Conservation (phyloP, 2,113 vertebrate genomes). For the Daubentonia madagascariensis region DNA sequence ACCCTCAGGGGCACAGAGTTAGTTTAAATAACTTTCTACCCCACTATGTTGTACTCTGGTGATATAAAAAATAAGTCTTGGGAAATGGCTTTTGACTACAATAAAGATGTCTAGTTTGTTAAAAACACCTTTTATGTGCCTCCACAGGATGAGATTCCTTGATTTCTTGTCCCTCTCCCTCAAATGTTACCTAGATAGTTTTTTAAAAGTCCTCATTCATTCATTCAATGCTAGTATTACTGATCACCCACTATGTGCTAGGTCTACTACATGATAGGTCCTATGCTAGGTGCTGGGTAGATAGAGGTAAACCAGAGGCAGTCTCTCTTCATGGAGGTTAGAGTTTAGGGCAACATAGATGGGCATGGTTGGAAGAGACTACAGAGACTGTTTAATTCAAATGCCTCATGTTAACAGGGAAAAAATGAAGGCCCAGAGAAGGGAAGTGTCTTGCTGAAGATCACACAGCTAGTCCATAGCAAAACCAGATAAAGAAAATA, state of each 20-base stretch:
- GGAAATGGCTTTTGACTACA: neutral
- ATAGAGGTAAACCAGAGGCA: neutral
- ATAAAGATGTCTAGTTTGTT: neutral
- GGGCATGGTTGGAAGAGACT: neutral
- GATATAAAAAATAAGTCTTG: neutral
- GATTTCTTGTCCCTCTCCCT: neutral
- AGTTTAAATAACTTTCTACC: neutral
- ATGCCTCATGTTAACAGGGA: neutral
- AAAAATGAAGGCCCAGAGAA: conserved; percentile 29
- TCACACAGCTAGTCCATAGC: neutral
- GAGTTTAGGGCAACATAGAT: neutral
- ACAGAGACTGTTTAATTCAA: neutral
- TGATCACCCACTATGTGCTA: neutral
- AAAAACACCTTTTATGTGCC: neutral
- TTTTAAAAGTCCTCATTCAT: neutral
- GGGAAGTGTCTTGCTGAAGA: neutral
- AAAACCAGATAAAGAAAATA: conserved; percentile 51
- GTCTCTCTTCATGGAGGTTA: neutral
- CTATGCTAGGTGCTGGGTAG: neutral
- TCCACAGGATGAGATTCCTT: neutral
- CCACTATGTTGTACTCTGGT: neutral
- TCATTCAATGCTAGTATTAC: neutral
- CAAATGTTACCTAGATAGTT: neutral
- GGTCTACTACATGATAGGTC: neutral
- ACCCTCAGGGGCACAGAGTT: neutral